These are phyloP conservation scores for Zonotrichia albicollis DNA, from an alignment of 2,797 vertebrate species.

Conservation along the genomic window DNA sequence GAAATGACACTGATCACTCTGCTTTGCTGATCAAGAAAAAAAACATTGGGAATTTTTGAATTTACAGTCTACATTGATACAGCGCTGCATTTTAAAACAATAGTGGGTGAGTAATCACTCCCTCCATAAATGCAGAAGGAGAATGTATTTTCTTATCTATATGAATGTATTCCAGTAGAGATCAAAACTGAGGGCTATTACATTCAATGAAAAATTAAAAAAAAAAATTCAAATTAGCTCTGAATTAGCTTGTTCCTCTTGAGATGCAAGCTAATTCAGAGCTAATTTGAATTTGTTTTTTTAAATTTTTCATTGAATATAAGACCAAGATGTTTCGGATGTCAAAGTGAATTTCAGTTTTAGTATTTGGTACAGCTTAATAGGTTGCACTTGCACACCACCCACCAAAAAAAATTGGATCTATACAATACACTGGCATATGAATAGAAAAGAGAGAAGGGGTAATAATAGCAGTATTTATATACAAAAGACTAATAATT, in stretches of 20 bases:
- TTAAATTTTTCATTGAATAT: neutral
- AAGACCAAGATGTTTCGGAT: neutral
- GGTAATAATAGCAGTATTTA: neutral
- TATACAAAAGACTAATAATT: neutral
- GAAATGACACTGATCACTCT: neutral
- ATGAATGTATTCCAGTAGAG: neutral
- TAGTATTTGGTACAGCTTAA: neutral
- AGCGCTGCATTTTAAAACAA: neutral
- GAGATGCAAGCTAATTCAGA: neutral
- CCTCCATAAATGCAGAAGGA: neutral
- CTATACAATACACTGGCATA: neutral
- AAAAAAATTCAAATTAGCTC: neutral
- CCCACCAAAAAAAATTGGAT: neutral
- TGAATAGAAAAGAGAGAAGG: neutral
- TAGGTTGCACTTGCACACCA: neutral
- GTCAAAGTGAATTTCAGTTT: constrained; percentile 2
- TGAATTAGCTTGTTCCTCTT: neutral
- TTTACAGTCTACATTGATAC: neutral
- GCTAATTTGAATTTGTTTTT: neutral
- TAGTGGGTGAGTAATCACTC: neutral
- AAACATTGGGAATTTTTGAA: neutral
- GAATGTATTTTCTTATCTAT: neutral
- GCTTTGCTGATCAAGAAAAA: neutral
- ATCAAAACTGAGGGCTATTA: neutral
- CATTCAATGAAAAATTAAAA: neutral